Evolutionary conservation across 2,888 invertebrate species (phyloP).

Genomic region (Mythimna pallens): DNA sequence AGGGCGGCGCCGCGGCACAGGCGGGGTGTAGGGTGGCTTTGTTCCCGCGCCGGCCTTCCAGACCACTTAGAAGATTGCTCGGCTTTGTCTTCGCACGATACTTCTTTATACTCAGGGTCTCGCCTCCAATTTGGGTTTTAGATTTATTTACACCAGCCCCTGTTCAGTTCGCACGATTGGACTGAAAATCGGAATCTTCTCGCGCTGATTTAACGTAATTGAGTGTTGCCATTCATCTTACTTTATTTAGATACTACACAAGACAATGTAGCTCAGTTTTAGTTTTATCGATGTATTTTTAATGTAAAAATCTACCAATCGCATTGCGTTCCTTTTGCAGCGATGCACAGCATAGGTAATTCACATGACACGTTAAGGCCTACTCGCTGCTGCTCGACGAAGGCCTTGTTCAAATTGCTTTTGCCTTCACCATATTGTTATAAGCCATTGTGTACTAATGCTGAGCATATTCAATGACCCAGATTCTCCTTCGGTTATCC

Average conservation of each 20-base stretch:
- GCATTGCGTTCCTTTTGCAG: slow-evolving; percentile 32
- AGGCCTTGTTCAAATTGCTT: slow-evolving; percentile 81
- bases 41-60: slow-evolving; percentile 80
- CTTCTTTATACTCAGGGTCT: slow-evolving; percentile 80
- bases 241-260: slow-evolving; percentile 26
- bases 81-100: slow-evolving; percentile 84
- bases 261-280: slow-evolving; percentile 7
- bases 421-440: slow-evolving; percentile 80
- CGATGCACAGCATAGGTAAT: slow-evolving; percentile 72
- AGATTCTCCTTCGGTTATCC: slow-evolving; percentile 72
- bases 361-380: slow-evolving; percentile 68
- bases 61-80: slow-evolving; percentile 89
- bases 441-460: slow-evolving; percentile 80
- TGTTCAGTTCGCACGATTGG: slow-evolving; percentile 68
- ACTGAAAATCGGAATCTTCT: slow-evolving; percentile 56
- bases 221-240: slow-evolving; percentile 46
- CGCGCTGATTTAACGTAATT: slow-evolving; percentile 55
- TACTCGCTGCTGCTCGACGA: slow-evolving; percentile 64
- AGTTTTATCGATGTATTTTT: slow-evolving; percentile 3
- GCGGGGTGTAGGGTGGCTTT: slow-evolving; percentile 76
- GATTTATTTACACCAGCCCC: slow-evolving; percentile 73
- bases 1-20: slow-evolving; percentile 66
- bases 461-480: slow-evolving; percentile 78
- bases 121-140: slow-evolving; percentile 80
- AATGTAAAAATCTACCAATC: slow-evolving; percentile 1